phyloP scores from a whole-genome alignment of 2,888 invertebrate species.

The Criorhina ranunculi region DNA sequence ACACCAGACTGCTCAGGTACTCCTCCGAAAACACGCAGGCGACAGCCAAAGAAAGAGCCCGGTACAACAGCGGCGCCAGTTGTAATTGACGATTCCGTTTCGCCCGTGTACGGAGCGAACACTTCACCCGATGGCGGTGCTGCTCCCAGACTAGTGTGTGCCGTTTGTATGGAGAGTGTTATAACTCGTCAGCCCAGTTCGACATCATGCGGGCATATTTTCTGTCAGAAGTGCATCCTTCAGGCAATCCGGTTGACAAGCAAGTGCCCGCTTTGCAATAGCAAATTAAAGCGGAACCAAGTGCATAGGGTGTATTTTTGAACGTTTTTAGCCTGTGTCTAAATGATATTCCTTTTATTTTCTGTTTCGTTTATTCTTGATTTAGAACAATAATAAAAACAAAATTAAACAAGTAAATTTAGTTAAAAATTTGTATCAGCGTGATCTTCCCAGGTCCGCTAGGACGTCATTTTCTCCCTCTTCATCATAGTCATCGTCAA shows the following conservation, averaged over 20 bases:
- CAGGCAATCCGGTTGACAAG: constrained; percentile 49
- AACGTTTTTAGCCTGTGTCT: neutral
- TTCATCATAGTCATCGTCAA: constrained; percentile 77
- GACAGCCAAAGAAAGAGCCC: constrained; percentile 37
- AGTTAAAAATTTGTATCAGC: constrained; percentile 43
- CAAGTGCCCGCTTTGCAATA: constrained; percentile 77
- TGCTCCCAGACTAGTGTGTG: constrained; percentile 49
- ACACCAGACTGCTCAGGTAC: constrained; percentile 12
- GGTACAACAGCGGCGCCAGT: neutral
- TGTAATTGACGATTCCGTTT: neutral
- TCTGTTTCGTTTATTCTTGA: constrained; percentile 20
- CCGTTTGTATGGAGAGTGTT: constrained; percentile 73
- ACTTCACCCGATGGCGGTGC: neutral
- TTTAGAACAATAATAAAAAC: constrained; percentile 37
- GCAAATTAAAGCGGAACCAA: constrained; percentile 37
- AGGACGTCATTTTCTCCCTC: constrained; percentile 62
- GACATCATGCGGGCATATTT: constrained; percentile 77
- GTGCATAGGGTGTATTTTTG: constrained; percentile 66
- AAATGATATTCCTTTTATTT: neutral
- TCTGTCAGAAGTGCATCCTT: constrained; percentile 73
- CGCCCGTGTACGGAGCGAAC: neutral
- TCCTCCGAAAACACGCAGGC: constrained; percentile 11
- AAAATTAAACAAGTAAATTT: constrained; percentile 31
- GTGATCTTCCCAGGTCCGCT: constrained; percentile 23
- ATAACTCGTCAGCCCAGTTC: constrained; percentile 49